Percentiles rank a stretch among this genome's conserved stretches.
phyloP scores from a whole-genome alignment of 2,797 vertebrate genomes.

The Notolepis coatsorum region DNA sequence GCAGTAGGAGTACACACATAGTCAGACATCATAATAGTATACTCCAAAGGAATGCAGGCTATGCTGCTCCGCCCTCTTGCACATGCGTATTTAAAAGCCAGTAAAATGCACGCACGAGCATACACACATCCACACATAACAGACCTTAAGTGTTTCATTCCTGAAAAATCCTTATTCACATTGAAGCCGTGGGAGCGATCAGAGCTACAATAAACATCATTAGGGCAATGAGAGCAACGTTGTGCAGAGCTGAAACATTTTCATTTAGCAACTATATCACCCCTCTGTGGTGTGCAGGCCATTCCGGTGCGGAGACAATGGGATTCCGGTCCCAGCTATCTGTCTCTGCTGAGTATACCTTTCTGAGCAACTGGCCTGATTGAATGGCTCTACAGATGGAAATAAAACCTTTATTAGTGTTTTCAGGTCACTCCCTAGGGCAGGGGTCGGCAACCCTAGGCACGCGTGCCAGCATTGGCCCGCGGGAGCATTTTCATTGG shows the following conservation, averaged over 20 bases:
- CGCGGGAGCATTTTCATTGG: too few relatives aligned
- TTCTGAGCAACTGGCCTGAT: slow-evolving; percentile 45
- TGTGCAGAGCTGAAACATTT: slow-evolving; percentile 34
- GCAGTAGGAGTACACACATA: too few relatives aligned
- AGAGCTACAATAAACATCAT: slow-evolving; percentile 31
- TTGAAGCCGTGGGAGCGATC: slow-evolving; percentile 43
- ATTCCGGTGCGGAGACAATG: slow-evolving; percentile 43
- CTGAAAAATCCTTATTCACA: slow-evolving; percentile 18
- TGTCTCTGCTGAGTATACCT: slow-evolving; percentile 35
- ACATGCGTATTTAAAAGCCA: too few relatives aligned
- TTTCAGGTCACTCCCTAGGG: slow-evolving; percentile 34
- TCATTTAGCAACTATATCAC: slow-evolving; percentile 54
- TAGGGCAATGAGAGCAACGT: slow-evolving; percentile 22
- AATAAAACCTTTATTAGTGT: slow-evolving; percentile 61
- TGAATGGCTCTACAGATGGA: slow-evolving; percentile 35
- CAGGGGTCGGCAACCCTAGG: too few relatives aligned
- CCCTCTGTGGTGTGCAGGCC: slow-evolving; percentile 29
- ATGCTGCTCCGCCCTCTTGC: too few relatives aligned
- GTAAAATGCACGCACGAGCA: too few relatives aligned
- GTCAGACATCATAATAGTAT: too few relatives aligned
- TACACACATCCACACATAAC: too few relatives aligned
- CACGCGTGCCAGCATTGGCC: too few relatives aligned
- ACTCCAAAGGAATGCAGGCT: too few relatives aligned
- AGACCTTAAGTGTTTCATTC: slow-evolving; percentile 3
- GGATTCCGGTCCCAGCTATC: slow-evolving; percentile 32